phyloP scores from a whole-genome alignment of 2,888 invertebrate genomes.

The Xanthia icteritia region DNA sequence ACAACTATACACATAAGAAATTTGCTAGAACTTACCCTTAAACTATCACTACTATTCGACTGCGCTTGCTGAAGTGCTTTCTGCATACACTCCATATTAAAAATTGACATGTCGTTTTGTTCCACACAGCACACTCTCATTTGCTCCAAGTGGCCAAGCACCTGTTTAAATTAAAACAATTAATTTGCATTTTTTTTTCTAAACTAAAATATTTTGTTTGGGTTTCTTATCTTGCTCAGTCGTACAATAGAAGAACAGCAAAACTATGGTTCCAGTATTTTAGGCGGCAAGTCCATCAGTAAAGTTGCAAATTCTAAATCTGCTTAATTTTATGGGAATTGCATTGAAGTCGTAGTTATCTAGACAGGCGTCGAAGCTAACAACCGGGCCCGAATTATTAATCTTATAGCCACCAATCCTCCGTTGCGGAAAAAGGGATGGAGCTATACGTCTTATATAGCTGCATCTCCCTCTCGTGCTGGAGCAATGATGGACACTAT shows the following conservation, averaged over 20 bases:
- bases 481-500: constrained; percentile 7
- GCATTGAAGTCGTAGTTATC: neutral
- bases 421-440: neutral
- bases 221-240: neutral
- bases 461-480: constrained; percentile 1
- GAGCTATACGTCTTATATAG: neutral
- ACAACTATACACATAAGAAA: neutral
- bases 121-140: constrained; percentile 94
- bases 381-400: neutral
- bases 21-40: constrained; percentile 90
- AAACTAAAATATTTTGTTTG: neutral
- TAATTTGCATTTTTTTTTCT: neutral
- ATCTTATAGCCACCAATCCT: neutral
- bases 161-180: constrained; percentile 83
- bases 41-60: constrained; percentile 96
- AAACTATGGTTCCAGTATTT: neutral
- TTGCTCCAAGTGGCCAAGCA: constrained; percentile 97
- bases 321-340: neutral
- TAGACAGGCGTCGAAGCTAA: neutral
- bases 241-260: neutral
- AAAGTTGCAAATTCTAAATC: neutral
- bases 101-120: constrained; percentile 93
- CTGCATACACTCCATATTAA: constrained; percentile 97
- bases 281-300: neutral
- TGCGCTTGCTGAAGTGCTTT: constrained; percentile 97